A percentile compares a stretch with the other conserved stretches of the same genome.
These are phyloP conservation scores for Nettapus auritus DNA, from an alignment of 2,113 vertebrate genomes.

Conservation along the genomic window DNA sequence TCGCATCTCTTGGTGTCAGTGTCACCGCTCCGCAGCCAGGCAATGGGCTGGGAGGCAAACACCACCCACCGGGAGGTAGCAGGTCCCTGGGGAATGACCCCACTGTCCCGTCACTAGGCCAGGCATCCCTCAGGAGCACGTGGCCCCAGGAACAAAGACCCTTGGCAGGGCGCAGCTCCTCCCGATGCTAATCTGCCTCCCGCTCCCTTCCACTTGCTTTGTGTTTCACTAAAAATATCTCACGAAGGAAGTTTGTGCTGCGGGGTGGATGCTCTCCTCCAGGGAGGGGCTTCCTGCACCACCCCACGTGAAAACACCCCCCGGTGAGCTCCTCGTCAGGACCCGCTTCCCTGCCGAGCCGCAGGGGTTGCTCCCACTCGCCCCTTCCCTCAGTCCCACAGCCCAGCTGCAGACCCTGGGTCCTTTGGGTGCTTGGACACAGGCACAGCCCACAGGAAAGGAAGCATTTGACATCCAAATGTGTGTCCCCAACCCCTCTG, in stretches of 20 bases:
- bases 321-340: background rate
- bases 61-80: background rate
- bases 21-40: accelerated
- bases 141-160: constrained; percentile 34
- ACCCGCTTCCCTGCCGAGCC: accelerated
- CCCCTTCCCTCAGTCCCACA: background rate
- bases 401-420: accelerated
- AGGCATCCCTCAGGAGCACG: background rate
- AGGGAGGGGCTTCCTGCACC: constrained; percentile 69
- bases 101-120: accelerated
- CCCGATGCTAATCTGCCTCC: constrained; percentile 58
- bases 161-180: constrained; percentile 1
- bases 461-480: accelerated
- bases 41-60: background rate
- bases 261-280: constrained; percentile 66
- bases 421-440: accelerated
- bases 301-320: constrained; percentile 32
- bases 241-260: constrained; percentile 28
- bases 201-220: constrained; percentile 45
- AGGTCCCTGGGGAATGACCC: background rate
- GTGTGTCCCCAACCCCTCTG: no score
- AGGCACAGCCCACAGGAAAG: accelerated
- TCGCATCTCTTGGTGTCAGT: background rate
- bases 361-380: accelerated
- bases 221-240: constrained; percentile 67